Evolutionary conservation across 2,113 vertebrate species (phyloP).

Genomic region (Melanostigma gelatinosum): DNA sequence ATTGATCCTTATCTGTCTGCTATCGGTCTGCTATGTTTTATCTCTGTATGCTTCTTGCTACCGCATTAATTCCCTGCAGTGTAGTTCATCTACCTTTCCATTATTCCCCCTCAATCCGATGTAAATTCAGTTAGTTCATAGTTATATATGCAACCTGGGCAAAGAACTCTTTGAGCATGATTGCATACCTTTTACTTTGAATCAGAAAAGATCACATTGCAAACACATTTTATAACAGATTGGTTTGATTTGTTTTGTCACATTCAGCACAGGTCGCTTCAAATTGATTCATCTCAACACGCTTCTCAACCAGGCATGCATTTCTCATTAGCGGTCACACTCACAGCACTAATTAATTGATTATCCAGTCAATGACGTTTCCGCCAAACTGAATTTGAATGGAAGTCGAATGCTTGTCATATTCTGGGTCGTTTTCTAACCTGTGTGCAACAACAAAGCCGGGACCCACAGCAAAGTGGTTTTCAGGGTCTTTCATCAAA

Average conservation of each 20-base stretch:
- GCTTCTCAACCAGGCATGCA: constrained; percentile 35
- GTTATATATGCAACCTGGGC: background rate
- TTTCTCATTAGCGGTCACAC: constrained; percentile 52
- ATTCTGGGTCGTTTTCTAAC: constrained; percentile 31
- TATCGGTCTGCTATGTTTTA: background rate
- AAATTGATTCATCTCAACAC: constrained; percentile 42
- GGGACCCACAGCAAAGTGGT: background rate
- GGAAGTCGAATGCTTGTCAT: constrained; percentile 41
- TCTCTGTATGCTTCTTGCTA: background rate
- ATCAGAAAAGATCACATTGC: constrained; percentile 25
- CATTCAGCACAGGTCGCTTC: constrained; percentile 38
- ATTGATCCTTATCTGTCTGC: no score
- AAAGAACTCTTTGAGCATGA: background rate
- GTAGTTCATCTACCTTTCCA: background rate
- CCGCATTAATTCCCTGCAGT: background rate
- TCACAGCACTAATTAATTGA: constrained; percentile 49
- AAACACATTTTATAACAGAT: constrained; percentile 15
- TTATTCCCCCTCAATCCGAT: background rate
- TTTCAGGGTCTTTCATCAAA: constrained; percentile 25
- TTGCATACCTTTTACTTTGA: background rate
- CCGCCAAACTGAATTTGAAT: constrained; percentile 61
- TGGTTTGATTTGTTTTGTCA: constrained; percentile 37
- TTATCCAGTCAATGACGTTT: constrained; percentile 47
- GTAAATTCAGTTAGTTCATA: background rate
- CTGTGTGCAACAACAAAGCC: constrained; percentile 15